Evolutionary conservation across 2,113 vertebrate species (phyloP).

Genomic region (Corynorhinus townsendii): DNA sequence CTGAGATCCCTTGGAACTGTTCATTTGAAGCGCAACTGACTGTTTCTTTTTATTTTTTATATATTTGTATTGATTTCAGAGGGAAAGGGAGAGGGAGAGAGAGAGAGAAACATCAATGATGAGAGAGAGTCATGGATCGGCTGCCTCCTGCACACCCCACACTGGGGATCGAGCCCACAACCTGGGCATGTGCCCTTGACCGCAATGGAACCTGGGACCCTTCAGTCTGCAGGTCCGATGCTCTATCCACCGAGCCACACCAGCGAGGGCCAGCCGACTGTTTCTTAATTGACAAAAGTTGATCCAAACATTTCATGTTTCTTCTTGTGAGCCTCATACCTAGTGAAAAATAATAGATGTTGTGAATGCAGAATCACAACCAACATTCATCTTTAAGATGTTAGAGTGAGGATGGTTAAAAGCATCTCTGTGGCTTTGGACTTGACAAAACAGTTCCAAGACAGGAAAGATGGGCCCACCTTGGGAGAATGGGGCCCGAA

Average conservation of each 20-base stretch:
- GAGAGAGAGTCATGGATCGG: too few relatives aligned
- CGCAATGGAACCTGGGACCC: too few relatives aligned
- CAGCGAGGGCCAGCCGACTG: conserved; percentile 49
- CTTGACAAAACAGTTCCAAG: conserved; percentile 74
- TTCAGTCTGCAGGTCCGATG: too few relatives aligned
- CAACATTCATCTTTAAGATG: conserved; percentile 81
- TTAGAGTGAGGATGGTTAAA: conserved; percentile 78
- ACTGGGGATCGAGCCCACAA: too few relatives aligned
- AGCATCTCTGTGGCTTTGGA: conserved; percentile 77
- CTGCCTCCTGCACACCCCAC: too few relatives aligned
- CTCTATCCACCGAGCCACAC: too few relatives aligned
- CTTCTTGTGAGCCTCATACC: conserved; percentile 82
- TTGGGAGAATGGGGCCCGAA: neutral
- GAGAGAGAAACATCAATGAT: too few relatives aligned
- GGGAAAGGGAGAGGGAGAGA: too few relatives aligned
- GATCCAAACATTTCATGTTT: conserved; percentile 80
- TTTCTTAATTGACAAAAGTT: conserved; percentile 79
- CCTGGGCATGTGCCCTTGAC: too few relatives aligned
- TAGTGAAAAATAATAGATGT: conserved; percentile 82
- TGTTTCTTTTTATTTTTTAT: conserved; percentile 59
- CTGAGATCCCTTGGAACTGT: conserved; percentile 72
- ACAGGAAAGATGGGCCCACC: conserved; percentile 54
- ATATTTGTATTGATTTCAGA: too few relatives aligned
- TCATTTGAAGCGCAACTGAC: conserved; percentile 70
- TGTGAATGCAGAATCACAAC: conserved; percentile 80